Evolutionary conservation across 1,140 invertebrate genomes (phyloP).

Genomic region (Drosophila triauraria): DNA sequence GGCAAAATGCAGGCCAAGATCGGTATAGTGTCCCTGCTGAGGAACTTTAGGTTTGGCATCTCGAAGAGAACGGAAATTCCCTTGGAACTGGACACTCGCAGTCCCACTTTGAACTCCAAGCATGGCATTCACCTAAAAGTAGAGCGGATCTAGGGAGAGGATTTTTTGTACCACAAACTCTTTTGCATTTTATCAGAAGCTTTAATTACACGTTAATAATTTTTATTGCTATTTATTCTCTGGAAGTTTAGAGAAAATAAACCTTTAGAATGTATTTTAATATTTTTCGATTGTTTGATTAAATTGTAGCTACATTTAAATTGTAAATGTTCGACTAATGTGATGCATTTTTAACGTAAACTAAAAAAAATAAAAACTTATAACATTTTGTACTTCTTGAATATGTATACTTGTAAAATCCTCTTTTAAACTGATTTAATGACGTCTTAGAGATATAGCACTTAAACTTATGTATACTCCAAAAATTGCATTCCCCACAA

Average conservation of each 20-base stretch:
- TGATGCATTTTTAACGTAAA: too few relatives aligned
- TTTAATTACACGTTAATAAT: too few relatives aligned
- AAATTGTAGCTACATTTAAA: too few relatives aligned
- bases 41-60: conserved; percentile 77
- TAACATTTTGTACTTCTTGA: too few relatives aligned
- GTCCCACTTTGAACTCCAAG: conserved; percentile 16
- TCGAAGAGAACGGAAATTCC: conserved; percentile 56
- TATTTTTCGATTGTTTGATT: too few relatives aligned
- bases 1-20: conserved; percentile 86
- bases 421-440: not conserved
- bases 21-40: conserved; percentile 85
- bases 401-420: too few relatives aligned
- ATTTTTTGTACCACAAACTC: not conserved
- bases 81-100: conserved; percentile 20
- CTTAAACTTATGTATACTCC: not conserved
- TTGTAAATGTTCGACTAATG: too few relatives aligned
- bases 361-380: too few relatives aligned
- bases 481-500: conserved; percentile 4
- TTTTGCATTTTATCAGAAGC: too few relatives aligned
- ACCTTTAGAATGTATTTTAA: too few relatives aligned
- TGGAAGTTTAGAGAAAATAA: too few relatives aligned
- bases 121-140: conserved; percentile 59
- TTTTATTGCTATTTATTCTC: too few relatives aligned
- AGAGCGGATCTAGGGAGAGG: conserved; percentile 27
- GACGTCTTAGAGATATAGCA: not conserved